These are phyloP conservation scores for Cheilosia urbana DNA, from an alignment of 2,888 invertebrate genomes.

Conservation along the genomic window DNA sequence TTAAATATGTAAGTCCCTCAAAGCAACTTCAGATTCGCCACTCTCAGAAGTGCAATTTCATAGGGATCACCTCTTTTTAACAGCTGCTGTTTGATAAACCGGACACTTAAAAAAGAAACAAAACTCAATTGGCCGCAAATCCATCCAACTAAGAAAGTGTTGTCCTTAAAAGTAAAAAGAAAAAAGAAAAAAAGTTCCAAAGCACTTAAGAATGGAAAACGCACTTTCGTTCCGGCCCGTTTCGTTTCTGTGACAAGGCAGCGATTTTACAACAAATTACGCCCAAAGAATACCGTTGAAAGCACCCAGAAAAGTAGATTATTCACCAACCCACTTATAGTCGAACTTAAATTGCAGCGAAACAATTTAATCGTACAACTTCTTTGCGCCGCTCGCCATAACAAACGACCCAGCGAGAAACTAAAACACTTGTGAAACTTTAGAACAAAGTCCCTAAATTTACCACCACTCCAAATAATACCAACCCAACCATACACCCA, in stretches of 20 bases:
- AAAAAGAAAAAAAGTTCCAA: conserved; percentile 13
- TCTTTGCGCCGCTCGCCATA: conserved; percentile 6
- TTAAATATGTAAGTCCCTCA: neutral
- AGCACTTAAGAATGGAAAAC: conserved; percentile 22
- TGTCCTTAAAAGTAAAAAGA: conserved; percentile 21
- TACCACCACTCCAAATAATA: conserved; percentile 41
- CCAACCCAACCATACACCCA: neutral
- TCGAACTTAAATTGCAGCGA: conserved; percentile 67
- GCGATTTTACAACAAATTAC: conserved; percentile 54
- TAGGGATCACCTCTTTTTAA: too few species aligned
- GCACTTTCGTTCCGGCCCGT: neutral
- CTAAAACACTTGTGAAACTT: conserved; percentile 66
- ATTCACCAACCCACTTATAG: conserved; percentile 47
- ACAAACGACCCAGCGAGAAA: conserved; percentile 48
- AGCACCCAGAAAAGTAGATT: conserved; percentile 41
- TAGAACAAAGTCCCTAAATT: conserved; percentile 63
- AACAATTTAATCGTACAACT: conserved; percentile 68
- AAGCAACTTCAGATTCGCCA: too few species aligned
- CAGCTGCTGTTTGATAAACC: neutral
- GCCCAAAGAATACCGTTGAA: conserved; percentile 9
- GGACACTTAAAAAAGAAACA: neutral
- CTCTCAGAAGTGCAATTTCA: too few species aligned
- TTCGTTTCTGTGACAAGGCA: conserved; percentile 10
- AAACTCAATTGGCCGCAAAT: neutral
- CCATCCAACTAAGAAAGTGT: neutral